Percentiles rank a stretch among this genome's conserved stretches.
Conservation (phyloP, 1,140 invertebrate genomes). For the Drosophila leontia region DNA sequence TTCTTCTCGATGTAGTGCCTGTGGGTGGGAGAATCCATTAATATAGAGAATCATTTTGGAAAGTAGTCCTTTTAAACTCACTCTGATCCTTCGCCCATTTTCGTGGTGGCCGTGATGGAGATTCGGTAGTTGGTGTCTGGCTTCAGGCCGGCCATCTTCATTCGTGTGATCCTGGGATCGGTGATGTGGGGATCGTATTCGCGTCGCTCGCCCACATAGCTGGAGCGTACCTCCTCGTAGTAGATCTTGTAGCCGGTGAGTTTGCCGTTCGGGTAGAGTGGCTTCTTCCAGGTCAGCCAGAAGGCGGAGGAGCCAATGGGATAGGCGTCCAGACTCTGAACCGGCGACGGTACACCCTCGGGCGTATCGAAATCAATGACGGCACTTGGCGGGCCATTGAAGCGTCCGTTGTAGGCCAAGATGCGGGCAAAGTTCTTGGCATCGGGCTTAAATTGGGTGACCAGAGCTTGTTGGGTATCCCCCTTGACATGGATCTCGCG, state of each 20-base stretch:
- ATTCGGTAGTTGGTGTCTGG: conserved; percentile 96
- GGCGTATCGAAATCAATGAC: conserved; percentile 94
- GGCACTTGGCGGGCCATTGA: conserved; percentile 95
- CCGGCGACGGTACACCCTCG: conserved; percentile 96
- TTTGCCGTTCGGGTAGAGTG: conserved; percentile 96
- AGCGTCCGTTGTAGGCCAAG: conserved; percentile 95
- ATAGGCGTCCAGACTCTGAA: conserved; percentile 92
- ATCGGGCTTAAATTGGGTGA: conserved; percentile 95
- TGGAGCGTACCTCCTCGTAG: conserved; percentile 92
- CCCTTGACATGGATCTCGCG: conserved; percentile 93
- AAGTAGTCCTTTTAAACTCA: conserved; percentile 73
- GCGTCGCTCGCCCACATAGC: conserved; percentile 88
- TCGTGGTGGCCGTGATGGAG: conserved; percentile 92
- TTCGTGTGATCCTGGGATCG: conserved; percentile 90
- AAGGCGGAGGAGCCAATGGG: conserved; percentile 95
- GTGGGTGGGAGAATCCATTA: background rate
- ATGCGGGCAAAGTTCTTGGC: conserved; percentile 96
- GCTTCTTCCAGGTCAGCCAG: conserved; percentile 95
- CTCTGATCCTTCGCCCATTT: conserved; percentile 92
- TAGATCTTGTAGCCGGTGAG: conserved; percentile 97
- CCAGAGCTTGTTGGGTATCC: conserved; percentile 88
- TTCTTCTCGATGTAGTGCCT: conserved; percentile 92
- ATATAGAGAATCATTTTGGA: background rate
- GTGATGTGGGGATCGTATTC: conserved; percentile 91
- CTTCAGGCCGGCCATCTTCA: conserved; percentile 93